A percentile compares a stretch with the other conserved stretches of the same genome.
phyloP scores from a whole-genome alignment of 2,797 vertebrate genomes.

The Chiropotes sagulatus region DNA sequence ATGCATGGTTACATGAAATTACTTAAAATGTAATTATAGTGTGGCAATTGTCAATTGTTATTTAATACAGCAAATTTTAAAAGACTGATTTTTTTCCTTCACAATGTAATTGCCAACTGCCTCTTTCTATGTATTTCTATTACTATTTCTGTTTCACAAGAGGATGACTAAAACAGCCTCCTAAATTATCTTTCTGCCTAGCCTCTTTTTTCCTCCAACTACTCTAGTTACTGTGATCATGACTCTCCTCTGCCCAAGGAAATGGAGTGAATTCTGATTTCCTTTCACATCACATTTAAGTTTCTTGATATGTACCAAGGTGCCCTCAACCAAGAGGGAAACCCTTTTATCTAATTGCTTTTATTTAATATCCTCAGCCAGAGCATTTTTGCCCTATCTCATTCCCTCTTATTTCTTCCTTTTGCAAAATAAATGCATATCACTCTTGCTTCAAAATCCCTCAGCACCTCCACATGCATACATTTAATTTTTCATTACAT shows the following conservation, averaged over 20 bases:
- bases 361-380: not conserved
- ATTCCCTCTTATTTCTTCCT: not conserved
- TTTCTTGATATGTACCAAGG: not conserved
- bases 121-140: not conserved
- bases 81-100: not conserved
- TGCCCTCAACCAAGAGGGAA: not conserved
- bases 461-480: not conserved
- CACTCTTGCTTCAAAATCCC: not conserved
- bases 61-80: constrained; percentile 36
- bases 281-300: not conserved
- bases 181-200: not conserved
- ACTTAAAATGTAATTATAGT: constrained; percentile 31
- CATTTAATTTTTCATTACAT: not conserved
- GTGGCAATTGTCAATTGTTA: not conserved
- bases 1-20: constrained; percentile 26
- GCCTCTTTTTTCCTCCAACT: not conserved
- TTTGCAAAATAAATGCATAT: not conserved
- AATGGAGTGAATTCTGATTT: not conserved
- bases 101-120: not conserved
- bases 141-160: not conserved
- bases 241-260: not conserved
- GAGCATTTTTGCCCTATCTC: not conserved
- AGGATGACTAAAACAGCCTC: not conserved
- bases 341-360: not conserved
- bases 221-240: not conserved